A percentile compares a stretch with the other conserved stretches of the same genome.
These are phyloP conservation scores for Sthenelais limicola DNA, from an alignment of 2,888 invertebrate genomes.

Conservation along the genomic window DNA sequence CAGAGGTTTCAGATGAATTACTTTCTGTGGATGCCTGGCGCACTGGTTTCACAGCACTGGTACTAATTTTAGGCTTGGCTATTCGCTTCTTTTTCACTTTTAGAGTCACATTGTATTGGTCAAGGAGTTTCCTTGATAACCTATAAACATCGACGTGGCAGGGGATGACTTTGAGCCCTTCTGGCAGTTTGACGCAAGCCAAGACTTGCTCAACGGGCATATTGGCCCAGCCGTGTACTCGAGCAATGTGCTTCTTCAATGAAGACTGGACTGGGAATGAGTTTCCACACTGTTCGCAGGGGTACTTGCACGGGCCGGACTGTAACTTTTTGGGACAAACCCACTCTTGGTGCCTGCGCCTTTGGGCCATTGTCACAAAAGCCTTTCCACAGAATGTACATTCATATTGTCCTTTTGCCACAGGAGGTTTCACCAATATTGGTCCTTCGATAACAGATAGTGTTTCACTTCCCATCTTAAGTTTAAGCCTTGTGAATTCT, in stretches of 20 bases:
- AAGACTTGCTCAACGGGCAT: constrained; percentile 30
- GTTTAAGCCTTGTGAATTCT: constrained; percentile 21
- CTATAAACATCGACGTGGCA: constrained; percentile 24
- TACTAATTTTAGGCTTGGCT: constrained; percentile 18
- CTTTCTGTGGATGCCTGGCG: constrained; percentile 23
- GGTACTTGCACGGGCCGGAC: constrained; percentile 25
- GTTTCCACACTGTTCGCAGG: constrained; percentile 27
- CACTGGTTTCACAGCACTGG: neutral
- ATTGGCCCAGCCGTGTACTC: constrained; percentile 31
- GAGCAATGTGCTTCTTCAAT: constrained; percentile 21
- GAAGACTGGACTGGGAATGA: constrained; percentile 32
- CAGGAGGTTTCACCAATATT: constrained; percentile 9
- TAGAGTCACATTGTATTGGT: constrained; percentile 36
- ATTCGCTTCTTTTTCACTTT: constrained; percentile 39
- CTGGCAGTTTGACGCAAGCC: constrained; percentile 34
- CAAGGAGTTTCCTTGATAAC: neutral
- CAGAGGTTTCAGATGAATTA: constrained; percentile 14
- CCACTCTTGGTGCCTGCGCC: constrained; percentile 48
- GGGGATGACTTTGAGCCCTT: constrained; percentile 6
- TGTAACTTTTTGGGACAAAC: constrained; percentile 42
- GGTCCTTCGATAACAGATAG: constrained; percentile 23
- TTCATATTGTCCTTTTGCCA: constrained; percentile 28
- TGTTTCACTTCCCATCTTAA: constrained; percentile 28
- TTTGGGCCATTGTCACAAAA: constrained; percentile 44
- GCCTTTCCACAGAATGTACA: constrained; percentile 43